Evolutionary conservation across 2,888 invertebrate genomes (phyloP).

Genomic region (Cataglyphis cursor): DNA sequence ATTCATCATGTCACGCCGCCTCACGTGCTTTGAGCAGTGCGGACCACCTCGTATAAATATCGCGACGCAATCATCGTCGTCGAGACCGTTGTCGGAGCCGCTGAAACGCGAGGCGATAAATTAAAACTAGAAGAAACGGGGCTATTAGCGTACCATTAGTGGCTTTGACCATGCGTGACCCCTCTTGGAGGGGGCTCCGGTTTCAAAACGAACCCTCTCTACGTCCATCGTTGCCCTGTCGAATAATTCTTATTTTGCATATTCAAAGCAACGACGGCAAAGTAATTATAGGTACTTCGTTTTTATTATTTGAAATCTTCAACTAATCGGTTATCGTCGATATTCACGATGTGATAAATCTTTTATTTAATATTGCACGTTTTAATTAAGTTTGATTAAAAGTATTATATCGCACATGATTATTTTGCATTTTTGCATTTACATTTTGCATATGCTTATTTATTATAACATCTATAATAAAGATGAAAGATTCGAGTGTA

Average conservation of each 20-base stretch:
- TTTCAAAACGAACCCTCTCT: constrained; percentile 69
- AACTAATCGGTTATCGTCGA: neutral
- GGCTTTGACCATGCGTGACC: constrained; percentile 83
- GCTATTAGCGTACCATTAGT: constrained; percentile 84
- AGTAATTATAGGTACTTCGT: constrained; percentile 2
- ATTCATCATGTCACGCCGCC: constrained; percentile 83
- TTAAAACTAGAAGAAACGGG: constrained; percentile 83
- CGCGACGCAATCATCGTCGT: constrained; percentile 74
- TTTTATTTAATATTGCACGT: neutral
- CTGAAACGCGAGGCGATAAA: constrained; percentile 79
- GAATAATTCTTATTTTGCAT: neutral
- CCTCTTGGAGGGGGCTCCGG: constrained; percentile 66
- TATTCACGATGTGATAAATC: neutral
- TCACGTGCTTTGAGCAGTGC: constrained; percentile 78
- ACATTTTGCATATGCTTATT: neutral
- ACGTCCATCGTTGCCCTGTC: constrained; percentile 1
- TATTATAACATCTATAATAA: neutral
- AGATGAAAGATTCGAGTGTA: neutral
- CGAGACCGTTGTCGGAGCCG: constrained; percentile 58
- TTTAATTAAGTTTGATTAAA: neutral
- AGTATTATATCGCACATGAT: neutral
- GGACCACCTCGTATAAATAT: constrained; percentile 75
- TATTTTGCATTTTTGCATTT: constrained; percentile 6
- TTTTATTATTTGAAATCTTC: neutral
- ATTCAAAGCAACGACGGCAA: neutral